Evolutionary conservation across 2,888 invertebrate genomes (phyloP).

Genomic region (Ectemnius cavifrons): DNA sequence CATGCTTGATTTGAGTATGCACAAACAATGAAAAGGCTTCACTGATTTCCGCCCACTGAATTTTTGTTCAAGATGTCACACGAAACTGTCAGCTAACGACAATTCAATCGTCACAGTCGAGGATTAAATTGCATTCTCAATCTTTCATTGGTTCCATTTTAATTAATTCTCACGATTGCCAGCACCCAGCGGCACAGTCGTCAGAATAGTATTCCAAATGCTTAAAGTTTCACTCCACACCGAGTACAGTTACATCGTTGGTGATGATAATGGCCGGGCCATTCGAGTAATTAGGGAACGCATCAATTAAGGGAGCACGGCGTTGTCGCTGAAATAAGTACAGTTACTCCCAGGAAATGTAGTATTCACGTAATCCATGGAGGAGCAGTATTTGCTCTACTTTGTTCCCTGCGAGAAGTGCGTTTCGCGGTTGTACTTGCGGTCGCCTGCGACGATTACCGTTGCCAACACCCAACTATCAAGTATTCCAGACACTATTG

Average conservation of each 20-base stretch:
- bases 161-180: too few relatives aligned
- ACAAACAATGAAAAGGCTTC: too few relatives aligned
- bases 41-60: too few relatives aligned
- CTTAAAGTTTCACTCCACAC: constrained; percentile 14
- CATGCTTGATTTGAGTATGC: too few relatives aligned
- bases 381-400: constrained; percentile 28
- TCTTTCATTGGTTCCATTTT: too few relatives aligned
- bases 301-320: constrained; percentile 20
- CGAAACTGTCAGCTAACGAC: too few relatives aligned
- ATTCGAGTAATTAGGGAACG: constrained; percentile 32
- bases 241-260: constrained; percentile 22
- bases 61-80: too few relatives aligned
- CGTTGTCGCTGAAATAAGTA: constrained; percentile 31
- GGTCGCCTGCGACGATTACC: constrained; percentile 25
- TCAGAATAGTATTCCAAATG: background rate
- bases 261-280: constrained; percentile 29
- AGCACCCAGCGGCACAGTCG: too few relatives aligned
- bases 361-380: constrained; percentile 12
- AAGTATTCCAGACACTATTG: constrained; percentile 7
- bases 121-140: too few relatives aligned
- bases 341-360: constrained; percentile 32
- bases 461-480: constrained; percentile 26
- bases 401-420: constrained; percentile 25
- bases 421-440: constrained; percentile 34
- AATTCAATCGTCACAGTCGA: too few relatives aligned